Base-by-base conservation (phyloP, 37 sponge, comb jelly and placozoan genomes). In the Agelas oroides region DNA sequence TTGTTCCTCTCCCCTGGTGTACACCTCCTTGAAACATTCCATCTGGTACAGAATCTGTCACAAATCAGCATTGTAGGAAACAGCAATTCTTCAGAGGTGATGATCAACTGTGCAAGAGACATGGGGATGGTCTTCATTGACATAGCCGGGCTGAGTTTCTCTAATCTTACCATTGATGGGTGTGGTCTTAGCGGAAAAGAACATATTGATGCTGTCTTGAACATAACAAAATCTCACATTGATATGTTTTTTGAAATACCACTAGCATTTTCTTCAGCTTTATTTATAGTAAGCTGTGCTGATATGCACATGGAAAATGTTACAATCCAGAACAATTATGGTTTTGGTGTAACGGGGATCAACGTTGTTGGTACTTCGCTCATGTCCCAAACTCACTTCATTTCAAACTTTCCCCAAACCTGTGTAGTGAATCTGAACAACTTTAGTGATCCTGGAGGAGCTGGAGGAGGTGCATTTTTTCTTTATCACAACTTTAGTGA, bases 121-220 rank as follows among this genome's bases (percentile, higher is more conserved):
- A 65, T 78, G 20, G 80, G 87, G 5, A 62, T 86, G 11, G 70
- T 56, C 25, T 86, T 86, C 65, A 23, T 79, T 39, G 57, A 79
- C 63, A 64, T 79, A 23, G 32, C 28, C 1, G 32, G 38, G 19
- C 64, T 86, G 31, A 54, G 70, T 20, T 20, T 86, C 8, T 15
- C 41, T 46, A 71, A 71, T 73, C 16, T 86, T 28, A 71, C 73
- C 2, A 58, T 86, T 17, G 20, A 20, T 36, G 36, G 40, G 28
- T 86, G 87, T 55, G 87, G 87, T 14, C 46, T 79, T 17, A 65
- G 17, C 12, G 67, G 67, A 13, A 28, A 0, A n/a, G 71, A 28
- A 0, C 38, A 66, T 35, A 54, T 63, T 18, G 34, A 55, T 16
- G 34, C 53, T 18, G 28, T 57, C 33, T 19, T 58, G n/a, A n/a